Evolutionary conservation across 1,140 invertebrate genomes (phyloP), one percentile per base, ranked within the genome.

Genomic region (Meloidogyne exigua): DNA sequence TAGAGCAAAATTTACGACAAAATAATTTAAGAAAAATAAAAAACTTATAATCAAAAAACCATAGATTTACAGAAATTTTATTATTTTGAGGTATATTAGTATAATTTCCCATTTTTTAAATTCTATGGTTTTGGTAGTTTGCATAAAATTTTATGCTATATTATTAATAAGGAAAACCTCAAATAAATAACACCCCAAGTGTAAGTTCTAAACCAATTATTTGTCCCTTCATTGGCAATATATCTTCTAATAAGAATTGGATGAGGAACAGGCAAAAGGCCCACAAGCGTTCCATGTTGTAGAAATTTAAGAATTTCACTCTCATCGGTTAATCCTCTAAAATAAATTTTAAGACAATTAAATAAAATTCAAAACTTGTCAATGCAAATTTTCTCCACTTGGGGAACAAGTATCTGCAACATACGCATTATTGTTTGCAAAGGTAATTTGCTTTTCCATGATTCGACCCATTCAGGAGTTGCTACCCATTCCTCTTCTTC

Each of bases 111-210:
- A n/a, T n/a, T n/a, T n/a, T n/a, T n/a, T n/a, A n/a, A n/a, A n/a
- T n/a, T n/a, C n/a, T n/a, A n/a, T n/a, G n/a, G n/a, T n/a, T n/a
- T n/a, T n/a, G n/a, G n/a, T n/a, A n/a, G n/a, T n/a, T n/a, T n/a
- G n/a, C n/a, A n/a, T n/a, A n/a, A n/a, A n/a, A n/a, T n/a, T n/a
- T n/a, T n/a, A n/a, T n/a, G 28, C 21, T 32, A 7, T 15, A 74
- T n/a, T 36, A 5, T 64, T 13, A 49, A 49, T 83, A 86, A 84
- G 78, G n/a, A 75, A 83, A 88, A 94, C 93, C 94, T 92, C 75
- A 99, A 91, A 89, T 98, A 99, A 81, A 99, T 97, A 26, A 99
- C 93, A 49, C 96, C 96, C 95, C 96, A 99, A 92, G 99, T 95
- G 87, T 98, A 71, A 18, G 95, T 98, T 69, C 95, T 90, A 89